phyloP scores from a whole-genome alignment of 2,888 invertebrate species.

The Hypomecis punctinalis region DNA sequence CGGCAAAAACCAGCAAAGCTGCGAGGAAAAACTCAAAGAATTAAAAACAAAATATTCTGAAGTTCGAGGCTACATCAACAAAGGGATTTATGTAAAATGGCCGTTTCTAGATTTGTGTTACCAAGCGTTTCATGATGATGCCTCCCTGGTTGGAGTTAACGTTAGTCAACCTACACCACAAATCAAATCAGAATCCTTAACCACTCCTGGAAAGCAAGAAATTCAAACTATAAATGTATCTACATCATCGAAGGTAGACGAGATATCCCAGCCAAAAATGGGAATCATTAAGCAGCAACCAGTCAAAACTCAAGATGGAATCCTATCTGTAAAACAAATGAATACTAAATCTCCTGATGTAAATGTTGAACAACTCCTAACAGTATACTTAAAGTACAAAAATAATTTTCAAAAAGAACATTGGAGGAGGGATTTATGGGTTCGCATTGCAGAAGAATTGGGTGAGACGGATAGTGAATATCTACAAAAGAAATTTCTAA shows the following conservation, averaged over 20 bases:
- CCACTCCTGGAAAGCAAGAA: too few relatives aligned
- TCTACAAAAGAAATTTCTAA: slow-evolving; percentile 75
- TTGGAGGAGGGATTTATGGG: slow-evolving; percentile 69
- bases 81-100: slow-evolving; percentile 60
- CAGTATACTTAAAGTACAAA: slow-evolving; percentile 68
- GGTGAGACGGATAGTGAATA: slow-evolving; percentile 71
- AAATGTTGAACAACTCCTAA: slow-evolving; percentile 68
- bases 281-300: slow-evolving; percentile 26
- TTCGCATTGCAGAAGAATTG: slow-evolving; percentile 68
- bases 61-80: slow-evolving; percentile 54
- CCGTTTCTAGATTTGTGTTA: slow-evolving; percentile 65
- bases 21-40: slow-evolving; percentile 63
- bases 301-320: slow-evolving; percentile 43
- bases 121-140: slow-evolving; percentile 70
- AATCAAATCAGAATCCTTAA: too few relatives aligned
- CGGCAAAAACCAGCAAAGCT: slow-evolving; percentile 60
- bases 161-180: too few relatives aligned
- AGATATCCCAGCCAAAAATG: slow-evolving; percentile 16
- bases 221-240: not conserved
- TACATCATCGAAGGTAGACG: not conserved
- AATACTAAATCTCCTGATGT: slow-evolving; percentile 53
- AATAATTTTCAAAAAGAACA: slow-evolving; percentile 59
- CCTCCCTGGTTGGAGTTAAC: slow-evolving; percentile 3
- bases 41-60: slow-evolving; percentile 63
- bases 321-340: slow-evolving; percentile 43